Evolutionary conservation across 2,113 vertebrate species (phyloP).

Genomic region (Actenoides lindsayi): DNA sequence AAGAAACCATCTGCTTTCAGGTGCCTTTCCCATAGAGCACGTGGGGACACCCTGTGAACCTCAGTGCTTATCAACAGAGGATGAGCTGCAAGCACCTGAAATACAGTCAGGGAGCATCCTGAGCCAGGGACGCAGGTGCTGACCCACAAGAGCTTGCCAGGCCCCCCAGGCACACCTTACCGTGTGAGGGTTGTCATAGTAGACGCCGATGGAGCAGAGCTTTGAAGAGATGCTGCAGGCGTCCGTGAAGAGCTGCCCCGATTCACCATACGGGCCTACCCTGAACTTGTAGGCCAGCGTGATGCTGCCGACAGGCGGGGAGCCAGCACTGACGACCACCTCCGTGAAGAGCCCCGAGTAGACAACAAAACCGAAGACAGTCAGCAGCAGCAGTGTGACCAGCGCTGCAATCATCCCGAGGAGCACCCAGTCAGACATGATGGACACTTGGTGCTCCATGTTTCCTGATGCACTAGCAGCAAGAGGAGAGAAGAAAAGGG

Average conservation of each 20-base stretch:
- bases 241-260: constrained; percentile 82
- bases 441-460: constrained; percentile 8
- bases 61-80: not conserved
- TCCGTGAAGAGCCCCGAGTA: constrained; percentile 85
- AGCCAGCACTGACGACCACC: constrained; percentile 85
- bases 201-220: constrained; percentile 83
- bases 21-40: not conserved
- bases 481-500: constrained; percentile 7
- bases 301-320: constrained; percentile 82
- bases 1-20: not conserved
- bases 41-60: not conserved
- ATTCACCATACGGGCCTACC: constrained; percentile 82
- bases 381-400: constrained; percentile 79
- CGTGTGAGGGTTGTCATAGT: constrained; percentile 90
- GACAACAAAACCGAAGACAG: constrained; percentile 76
- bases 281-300: constrained; percentile 90
- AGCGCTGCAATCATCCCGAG: constrained; percentile 75
- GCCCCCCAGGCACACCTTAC: constrained; percentile 74
- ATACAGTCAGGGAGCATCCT: not conserved
- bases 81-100: not conserved
- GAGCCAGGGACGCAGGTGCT: accelerated
- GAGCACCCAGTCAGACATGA: constrained; percentile 82
- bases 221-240: constrained; percentile 84
- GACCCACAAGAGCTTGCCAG: accelerated
- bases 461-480: constrained; percentile 10